Conservation (phyloP, 1,140 invertebrate genomes). For the Drosophila sturtevanti region DNA sequence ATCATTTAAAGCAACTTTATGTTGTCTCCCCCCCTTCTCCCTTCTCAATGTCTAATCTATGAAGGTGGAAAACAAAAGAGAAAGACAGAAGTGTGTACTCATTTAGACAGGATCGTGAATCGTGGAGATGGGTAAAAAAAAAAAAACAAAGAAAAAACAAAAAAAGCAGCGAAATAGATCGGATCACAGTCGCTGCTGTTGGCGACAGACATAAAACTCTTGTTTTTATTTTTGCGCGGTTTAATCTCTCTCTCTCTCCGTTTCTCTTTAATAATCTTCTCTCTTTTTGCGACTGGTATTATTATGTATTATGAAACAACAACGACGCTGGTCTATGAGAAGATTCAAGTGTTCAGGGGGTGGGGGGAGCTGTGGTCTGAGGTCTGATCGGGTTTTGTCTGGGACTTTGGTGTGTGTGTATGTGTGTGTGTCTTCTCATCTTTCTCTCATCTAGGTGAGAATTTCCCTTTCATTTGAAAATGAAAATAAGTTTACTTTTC, state of each 20-base stretch:
- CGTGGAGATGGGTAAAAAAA: slow-evolving; percentile 12
- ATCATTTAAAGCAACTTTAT: slow-evolving; percentile 67
- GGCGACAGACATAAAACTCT: background rate
- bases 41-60: background rate
- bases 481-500: slow-evolving; percentile 82
- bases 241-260: background rate
- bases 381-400: slow-evolving; percentile 2
- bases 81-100: slow-evolving; percentile 38
- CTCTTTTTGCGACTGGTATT: slow-evolving; percentile 17
- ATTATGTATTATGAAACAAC: slow-evolving; percentile 31
- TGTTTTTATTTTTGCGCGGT: slow-evolving; percentile 15
- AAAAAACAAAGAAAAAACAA: slow-evolving; percentile 33
- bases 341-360: background rate
- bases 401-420: background rate
- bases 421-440: slow-evolving; percentile 15
- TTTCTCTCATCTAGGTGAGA: slow-evolving; percentile 73
- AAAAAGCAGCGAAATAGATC: slow-evolving; percentile 49
- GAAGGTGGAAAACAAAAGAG: slow-evolving; percentile 15
- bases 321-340: background rate
- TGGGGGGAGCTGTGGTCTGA: background rate
- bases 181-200: slow-evolving; percentile 9
- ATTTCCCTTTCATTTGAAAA: slow-evolving; percentile 83
- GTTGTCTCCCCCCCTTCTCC: slow-evolving; percentile 13
- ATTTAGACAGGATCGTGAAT: slow-evolving; percentile 25
- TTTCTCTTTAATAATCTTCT: slow-evolving; percentile 15